A percentile compares a stretch with the other conserved stretches of the same genome.
phyloP scores from a whole-genome alignment of 1,140 invertebrate genomes.

The Prorops nasuta region DNA sequence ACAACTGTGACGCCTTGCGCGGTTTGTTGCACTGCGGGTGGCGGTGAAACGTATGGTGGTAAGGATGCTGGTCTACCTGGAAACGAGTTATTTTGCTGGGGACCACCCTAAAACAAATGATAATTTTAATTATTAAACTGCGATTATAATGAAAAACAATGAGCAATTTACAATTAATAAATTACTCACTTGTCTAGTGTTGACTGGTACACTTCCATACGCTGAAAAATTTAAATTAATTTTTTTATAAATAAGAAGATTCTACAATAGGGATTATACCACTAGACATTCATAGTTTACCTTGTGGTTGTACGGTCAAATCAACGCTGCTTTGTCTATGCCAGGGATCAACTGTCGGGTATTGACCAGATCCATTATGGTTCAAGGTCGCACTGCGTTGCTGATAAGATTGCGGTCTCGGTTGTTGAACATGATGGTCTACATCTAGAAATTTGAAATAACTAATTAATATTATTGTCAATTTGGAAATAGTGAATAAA shows the following conservation, averaged over 20 bases:
- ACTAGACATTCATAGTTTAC: conserved; percentile 35
- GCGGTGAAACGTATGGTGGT: conserved; percentile 52
- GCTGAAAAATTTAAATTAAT: conserved; percentile 25
- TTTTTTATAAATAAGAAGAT: neutral
- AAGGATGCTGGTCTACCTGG: conserved; percentile 49
- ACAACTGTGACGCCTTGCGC: conserved; percentile 39
- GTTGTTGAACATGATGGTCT: conserved; percentile 37
- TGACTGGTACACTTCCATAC: conserved; percentile 47
- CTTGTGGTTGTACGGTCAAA: conserved; percentile 41
- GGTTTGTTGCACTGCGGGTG: conserved; percentile 40
- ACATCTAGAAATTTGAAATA: conserved; percentile 28
- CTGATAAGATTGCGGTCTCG: conserved; percentile 44
- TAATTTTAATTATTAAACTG: neutral
- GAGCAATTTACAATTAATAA: neutral
- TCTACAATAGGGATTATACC: conserved; percentile 45
- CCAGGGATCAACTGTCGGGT: conserved; percentile 42
- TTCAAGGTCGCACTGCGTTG: conserved; percentile 41
- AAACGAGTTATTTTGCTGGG: conserved; percentile 43
- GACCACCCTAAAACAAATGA: conserved; percentile 24
- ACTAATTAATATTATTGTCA: neutral
- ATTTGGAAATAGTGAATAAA: neutral
- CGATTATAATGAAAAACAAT: conserved; percentile 1
- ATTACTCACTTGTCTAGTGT: conserved; percentile 43
- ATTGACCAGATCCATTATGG: conserved; percentile 51
- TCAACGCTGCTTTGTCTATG: conserved; percentile 43